Base-by-base conservation (phyloP, 2,888 invertebrate species). In the Alcis repandata region DNA sequence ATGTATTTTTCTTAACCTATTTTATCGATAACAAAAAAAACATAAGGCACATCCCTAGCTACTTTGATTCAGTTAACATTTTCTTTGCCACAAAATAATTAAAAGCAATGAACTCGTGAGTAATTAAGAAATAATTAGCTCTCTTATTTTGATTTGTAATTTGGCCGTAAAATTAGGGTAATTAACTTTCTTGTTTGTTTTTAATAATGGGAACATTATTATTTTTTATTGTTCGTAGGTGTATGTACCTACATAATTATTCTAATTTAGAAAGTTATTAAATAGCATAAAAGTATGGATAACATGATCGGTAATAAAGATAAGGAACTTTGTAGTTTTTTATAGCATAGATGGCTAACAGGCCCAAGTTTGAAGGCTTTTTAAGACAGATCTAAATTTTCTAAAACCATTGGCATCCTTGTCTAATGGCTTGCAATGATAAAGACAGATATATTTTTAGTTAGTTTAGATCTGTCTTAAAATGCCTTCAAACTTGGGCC, bases 81-180 rank as follows among this genome's bases (percentile, higher is more conserved):
- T n/a, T 59, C 56, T 59, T 59, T 11, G 43, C 46, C 48, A 67
- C 52, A 32, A 56, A 62, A 59, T 70, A 70, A 70, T 63, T 67
- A 67, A 20, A 40, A 17, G 32, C 15, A 45, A 51, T 17, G 45
- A 65, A 56, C 52, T 57, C 57, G 57, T 60, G 51, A 41, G 52
- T 46, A 60, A 60, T 65, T 65, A 60, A 52, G 60, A 57, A 52
- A 65, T 57, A 57, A 65, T 65, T 60, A 57, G 40, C 52, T 57
- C 46, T 65, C 49, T 57, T 46, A 27, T 56, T 65, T 65, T 65
- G 56, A 60, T 60, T 57, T 15, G 19, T 52, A 40, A 57, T 46
- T 65, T 33, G 32, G 13, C 22, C 41, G 58, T 58, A 52, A 51
- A 58, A 58, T 63, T 59, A 33, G 46, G 46, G 38, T 20, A 48